Base-by-base conservation (phyloP, 2,113 vertebrate genomes). In the Tichodroma muraria region DNA sequence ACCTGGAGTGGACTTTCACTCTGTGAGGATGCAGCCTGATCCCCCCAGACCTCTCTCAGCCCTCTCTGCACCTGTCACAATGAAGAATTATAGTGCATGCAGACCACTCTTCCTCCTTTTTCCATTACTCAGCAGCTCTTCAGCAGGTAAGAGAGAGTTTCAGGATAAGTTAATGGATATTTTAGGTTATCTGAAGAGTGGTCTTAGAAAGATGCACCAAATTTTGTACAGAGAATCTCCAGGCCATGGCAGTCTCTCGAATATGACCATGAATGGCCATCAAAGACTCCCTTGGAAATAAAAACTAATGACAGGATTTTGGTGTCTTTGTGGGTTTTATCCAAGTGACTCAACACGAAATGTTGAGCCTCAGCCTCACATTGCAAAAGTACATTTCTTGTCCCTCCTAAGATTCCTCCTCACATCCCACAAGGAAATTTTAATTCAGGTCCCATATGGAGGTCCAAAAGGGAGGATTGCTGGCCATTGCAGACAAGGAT, bases 1-100 rank as follows among this genome's bases (percentile, higher is more conserved):
- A 88, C 80, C 89, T 92, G 90, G 79, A 96, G 89, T 94, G 95
- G 93, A 93, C 95, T 94, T 87, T 49, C 70, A 75, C 38, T 12
- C 52, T 2, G 0, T 79, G 27, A 85, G 86, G 94, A 95, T 75
- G 78, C 72, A 97, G 93, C 88, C 75, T 87, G 95, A 78, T 97
- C 72, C 92, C 95, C 68, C 71, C 72, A 90, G 97, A 92, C 90
- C 79, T 79, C 31, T 72, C 65, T 37, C 95, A 87, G 52, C 65
- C 68, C 88, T 86, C 28, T 1, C 38, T 75, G 50, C 50, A 52
- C 42, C 90, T n/a, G 27, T 20, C 75, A 80, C 13, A 21, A 80
- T 82, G 89, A 96, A 90, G 88, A 90, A 80, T 88, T 95, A 54
- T 7, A 63, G 89, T 4, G 11, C 40, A 13, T 20, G 66, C 25